These are phyloP conservation scores for Podarcis siculus DNA, from an alignment of 2,797 vertebrate genomes.

Conservation along the genomic window DNA sequence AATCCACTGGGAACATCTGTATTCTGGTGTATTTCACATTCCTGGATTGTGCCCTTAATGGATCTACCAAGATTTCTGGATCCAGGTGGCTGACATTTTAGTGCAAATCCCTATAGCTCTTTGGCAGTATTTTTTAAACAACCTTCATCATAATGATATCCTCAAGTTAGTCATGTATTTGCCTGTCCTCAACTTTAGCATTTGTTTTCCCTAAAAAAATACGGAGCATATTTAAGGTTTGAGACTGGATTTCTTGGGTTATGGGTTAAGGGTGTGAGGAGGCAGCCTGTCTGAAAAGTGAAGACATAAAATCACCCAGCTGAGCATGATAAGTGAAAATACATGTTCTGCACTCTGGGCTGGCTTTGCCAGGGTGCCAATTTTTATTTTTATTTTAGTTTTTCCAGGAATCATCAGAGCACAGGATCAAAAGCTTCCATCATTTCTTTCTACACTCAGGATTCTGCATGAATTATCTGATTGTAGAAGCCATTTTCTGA, in stretches of 20 bases:
- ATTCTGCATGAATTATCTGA: neutral
- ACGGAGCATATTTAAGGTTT: neutral
- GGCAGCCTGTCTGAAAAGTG: neutral
- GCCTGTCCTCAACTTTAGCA: neutral
- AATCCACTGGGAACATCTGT: constrained; percentile 14
- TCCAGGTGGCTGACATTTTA: constrained; percentile 12
- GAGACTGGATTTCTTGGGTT: neutral
- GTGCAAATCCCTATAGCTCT: constrained; percentile 2
- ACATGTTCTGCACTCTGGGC: neutral
- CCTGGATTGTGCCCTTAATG: neutral
- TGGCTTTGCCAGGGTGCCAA: neutral
- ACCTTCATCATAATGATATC: neutral
- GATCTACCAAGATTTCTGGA: constrained; percentile 7
- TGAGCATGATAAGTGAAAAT: neutral
- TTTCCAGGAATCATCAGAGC: neutral
- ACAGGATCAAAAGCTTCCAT: neutral
- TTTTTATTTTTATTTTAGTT: neutral
- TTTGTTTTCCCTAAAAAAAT: neutral
- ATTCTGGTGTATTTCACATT: constrained; percentile 2
- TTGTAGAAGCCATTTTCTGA: neutral
- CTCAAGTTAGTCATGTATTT: neutral
- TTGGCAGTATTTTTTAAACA: neutral
- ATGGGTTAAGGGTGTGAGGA: neutral
- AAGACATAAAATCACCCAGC: neutral
- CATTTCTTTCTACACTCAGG: neutral